Conservation (phyloP, 2,888 invertebrate genomes). For the Hydrotaea diabolus region DNA sequence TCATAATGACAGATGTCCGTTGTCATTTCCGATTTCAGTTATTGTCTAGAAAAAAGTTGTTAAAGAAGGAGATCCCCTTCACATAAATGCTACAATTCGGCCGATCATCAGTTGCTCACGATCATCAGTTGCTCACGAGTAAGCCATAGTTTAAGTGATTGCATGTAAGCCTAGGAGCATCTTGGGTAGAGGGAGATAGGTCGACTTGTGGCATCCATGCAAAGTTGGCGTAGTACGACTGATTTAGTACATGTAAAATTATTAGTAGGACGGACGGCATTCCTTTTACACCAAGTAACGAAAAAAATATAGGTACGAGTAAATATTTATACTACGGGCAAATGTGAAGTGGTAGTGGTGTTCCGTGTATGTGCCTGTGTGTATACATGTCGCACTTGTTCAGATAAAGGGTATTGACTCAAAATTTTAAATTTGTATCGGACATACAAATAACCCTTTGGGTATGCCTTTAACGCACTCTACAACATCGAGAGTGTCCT, state of each 20-base stretch:
- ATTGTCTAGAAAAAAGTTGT: neutral
- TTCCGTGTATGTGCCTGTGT: neutral
- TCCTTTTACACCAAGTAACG: conserved; percentile 59
- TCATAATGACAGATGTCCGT: neutral
- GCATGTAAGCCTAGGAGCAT: too few species aligned
- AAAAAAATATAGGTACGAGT: conserved; percentile 23
- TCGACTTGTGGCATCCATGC: conserved; percentile 45
- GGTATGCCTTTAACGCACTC: too few species aligned
- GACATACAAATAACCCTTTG: too few species aligned
- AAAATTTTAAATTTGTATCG: too few species aligned
- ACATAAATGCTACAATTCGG: conserved; percentile 45
- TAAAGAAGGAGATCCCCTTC: conserved; percentile 38
- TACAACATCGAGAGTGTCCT: too few species aligned
- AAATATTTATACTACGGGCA: conserved; percentile 25
- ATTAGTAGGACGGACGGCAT: conserved; percentile 63
- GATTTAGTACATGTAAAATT: conserved; percentile 16
- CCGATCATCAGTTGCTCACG: neutral
- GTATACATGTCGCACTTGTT: too few species aligned
- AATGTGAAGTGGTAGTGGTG: neutral
- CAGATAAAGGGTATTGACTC: too few species aligned
- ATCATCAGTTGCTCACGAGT: too few species aligned
- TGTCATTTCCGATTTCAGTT: conserved; percentile 42
- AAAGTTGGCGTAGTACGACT: conserved; percentile 29
- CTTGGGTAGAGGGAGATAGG: neutral
- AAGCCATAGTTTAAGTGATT: too few species aligned